phyloP scores from a whole-genome alignment of 2,888 invertebrate genomes.

The Cataglyphis cursor region DNA sequence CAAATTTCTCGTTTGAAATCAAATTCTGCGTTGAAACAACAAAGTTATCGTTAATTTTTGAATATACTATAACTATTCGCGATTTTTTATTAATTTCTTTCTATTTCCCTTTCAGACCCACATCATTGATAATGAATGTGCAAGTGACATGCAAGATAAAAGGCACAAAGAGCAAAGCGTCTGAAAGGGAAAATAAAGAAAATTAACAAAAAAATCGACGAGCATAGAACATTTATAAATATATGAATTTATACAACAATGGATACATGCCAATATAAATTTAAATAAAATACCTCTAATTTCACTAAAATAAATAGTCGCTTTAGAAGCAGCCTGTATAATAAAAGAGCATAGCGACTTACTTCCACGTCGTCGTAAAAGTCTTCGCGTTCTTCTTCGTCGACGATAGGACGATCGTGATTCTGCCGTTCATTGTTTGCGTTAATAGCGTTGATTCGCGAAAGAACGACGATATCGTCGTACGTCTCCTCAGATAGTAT shows the following conservation, averaged over 20 bases:
- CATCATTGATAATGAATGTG: too few species aligned
- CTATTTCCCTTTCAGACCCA: too few species aligned
- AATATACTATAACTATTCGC: not conserved
- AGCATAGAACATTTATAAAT: too few species aligned
- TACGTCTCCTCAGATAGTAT: conserved; percentile 50
- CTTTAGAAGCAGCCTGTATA: not conserved
- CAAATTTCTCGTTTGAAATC: conserved; percentile 14
- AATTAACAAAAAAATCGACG: too few species aligned
- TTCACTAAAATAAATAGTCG: too few species aligned
- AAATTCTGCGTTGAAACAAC: conserved; percentile 38
- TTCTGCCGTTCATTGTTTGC: not conserved
- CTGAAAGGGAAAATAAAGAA: too few species aligned
- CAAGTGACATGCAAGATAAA: too few species aligned
- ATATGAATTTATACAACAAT: too few species aligned
- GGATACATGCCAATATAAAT: too few species aligned
- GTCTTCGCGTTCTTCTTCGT: not conserved
- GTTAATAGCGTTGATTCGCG: not conserved
- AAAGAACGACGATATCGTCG: conserved; percentile 60
- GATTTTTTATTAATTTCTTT: not conserved
- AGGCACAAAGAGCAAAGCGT: too few species aligned
- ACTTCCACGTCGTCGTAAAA: conserved; percentile 74
- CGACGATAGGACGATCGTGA: not conserved
- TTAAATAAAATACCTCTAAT: too few species aligned
- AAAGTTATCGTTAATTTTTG: not conserved
- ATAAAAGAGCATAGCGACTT: not conserved